Evolutionary conservation across 2,888 invertebrate genomes (phyloP).

Genomic region (Orthonychiurus folsomi): DNA sequence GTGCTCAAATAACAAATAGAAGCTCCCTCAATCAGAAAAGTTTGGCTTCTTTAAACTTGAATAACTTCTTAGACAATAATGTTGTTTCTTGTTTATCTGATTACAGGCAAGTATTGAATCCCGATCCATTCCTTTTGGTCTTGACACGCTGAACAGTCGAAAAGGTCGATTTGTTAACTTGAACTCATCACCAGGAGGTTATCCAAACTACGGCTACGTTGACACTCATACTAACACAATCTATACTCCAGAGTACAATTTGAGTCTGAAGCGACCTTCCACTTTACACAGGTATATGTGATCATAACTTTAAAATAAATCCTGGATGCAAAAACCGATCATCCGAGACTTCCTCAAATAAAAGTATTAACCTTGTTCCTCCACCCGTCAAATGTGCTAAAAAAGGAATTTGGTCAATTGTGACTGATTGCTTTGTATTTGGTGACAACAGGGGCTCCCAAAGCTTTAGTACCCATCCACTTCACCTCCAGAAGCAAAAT

Average conservation of each 20-base stretch:
- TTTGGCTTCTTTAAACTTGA: no score
- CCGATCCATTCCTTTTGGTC: constrained; percentile 15
- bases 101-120: constrained; percentile 35
- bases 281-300: background rate
- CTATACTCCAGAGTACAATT: background rate
- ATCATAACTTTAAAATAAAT: no score
- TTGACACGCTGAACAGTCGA: constrained; percentile 14
- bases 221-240: background rate
- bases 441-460: constrained; percentile 2
- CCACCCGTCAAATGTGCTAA: no score
- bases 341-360: no score
- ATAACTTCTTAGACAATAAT: no score
- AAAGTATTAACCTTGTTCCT: no score
- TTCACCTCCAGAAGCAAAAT: background rate
- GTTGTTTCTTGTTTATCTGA: no score
- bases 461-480: background rate
- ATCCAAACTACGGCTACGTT: constrained; percentile 37
- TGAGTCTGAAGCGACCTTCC: background rate
- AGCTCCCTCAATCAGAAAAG: no score
- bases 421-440: background rate
- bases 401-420: no score
- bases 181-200: constrained; percentile 17
- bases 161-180: constrained; percentile 7
- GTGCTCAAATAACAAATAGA: no score
- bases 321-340: no score